Conservation (phyloP, 1,140 invertebrate genomes). For the Pygmarrhopalites habei region DNA sequence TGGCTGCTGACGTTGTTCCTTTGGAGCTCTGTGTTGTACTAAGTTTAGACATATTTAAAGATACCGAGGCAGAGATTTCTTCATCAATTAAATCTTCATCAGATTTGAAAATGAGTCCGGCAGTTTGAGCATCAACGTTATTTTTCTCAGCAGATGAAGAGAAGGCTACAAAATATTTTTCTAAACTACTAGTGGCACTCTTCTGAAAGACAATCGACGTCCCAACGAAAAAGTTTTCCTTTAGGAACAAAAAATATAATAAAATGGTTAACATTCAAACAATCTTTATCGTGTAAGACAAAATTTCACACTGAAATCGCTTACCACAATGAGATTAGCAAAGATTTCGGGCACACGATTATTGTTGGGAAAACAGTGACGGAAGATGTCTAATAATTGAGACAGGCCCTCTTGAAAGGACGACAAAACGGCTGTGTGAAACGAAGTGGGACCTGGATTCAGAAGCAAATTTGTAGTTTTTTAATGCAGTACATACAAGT, state of each 20-base stretch:
- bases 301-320: neutral
- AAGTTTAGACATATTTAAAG: neutral
- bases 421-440: neutral
- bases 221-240: slow-evolving; percentile 13
- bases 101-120: neutral
- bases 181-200: neutral
- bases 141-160: neutral
- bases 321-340: slow-evolving; percentile 15
- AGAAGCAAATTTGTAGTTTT: neutral
- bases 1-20: neutral
- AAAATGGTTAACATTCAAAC: neutral
- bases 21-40: neutral
- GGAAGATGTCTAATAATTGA: slow-evolving; percentile 13
- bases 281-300: neutral
- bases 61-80: neutral
- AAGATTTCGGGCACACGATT: slow-evolving; percentile 16
- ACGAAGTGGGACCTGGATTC: neutral
- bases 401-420: neutral
- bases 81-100: neutral
- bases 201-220: slow-evolving; percentile 14
- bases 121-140: neutral
- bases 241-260: neutral
- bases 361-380: slow-evolving; percentile 14
- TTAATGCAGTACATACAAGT: neutral
- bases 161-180: slow-evolving; percentile 3